Conservation (phyloP, 2,797 vertebrate species). For the Enteromius thamalakanensis region DNA sequence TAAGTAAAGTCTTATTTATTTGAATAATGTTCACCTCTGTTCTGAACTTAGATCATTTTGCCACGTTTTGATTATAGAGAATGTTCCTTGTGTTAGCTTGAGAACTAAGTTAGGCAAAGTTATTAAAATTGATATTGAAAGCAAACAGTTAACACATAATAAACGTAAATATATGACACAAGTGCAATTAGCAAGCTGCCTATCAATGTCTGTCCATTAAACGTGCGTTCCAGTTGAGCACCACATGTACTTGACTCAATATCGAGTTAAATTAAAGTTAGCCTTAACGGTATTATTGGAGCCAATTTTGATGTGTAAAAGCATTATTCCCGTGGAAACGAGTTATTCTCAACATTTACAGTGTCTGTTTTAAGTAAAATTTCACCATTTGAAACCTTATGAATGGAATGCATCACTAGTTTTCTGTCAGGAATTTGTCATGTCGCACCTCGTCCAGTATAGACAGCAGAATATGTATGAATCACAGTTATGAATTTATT, state of each 20-base stretch:
- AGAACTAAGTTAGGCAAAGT: no score
- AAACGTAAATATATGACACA: background rate
- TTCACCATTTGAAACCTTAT: background rate
- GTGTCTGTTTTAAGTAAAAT: background rate
- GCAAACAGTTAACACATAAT: background rate
- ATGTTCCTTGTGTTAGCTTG: no score
- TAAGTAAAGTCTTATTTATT: no score
- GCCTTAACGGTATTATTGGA: background rate
- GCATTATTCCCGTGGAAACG: background rate
- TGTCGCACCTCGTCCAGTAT: no score
- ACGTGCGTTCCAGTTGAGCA: background rate
- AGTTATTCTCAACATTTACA: background rate
- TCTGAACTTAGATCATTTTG: no score
- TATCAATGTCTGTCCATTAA: constrained; percentile 1
- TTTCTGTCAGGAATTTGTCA: no score
- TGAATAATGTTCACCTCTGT: no score
- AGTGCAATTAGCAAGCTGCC: background rate
- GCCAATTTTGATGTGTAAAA: background rate
- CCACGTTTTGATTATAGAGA: no score
- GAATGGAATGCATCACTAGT: no score
- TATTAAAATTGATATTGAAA: no score
- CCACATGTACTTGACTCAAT: constrained; percentile 16
- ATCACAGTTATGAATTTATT: no score
- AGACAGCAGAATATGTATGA: no score
- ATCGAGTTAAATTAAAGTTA: constrained; percentile 13